These are phyloP conservation scores for Physocephala rufipes DNA, from an alignment of 2,888 invertebrate genomes.

Conservation along the genomic window DNA sequence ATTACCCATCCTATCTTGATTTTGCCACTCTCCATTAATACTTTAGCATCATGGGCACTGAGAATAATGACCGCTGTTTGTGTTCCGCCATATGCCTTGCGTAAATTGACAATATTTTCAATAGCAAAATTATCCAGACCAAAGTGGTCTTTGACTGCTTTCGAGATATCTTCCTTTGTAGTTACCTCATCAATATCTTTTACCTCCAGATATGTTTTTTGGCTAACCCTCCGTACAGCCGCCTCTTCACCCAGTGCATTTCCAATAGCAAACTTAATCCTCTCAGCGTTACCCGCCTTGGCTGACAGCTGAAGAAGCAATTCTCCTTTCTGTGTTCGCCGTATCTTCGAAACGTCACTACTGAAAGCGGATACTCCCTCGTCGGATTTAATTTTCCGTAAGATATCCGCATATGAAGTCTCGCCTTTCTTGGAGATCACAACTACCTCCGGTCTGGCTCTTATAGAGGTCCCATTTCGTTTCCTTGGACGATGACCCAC, in stretches of 20 bases:
- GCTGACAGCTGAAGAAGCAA: no score
- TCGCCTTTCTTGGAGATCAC: no score
- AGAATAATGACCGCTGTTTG: neutral
- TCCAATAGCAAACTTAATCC: neutral
- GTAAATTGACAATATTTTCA: neutral
- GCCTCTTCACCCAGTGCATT: neutral
- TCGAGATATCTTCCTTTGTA: conserved; percentile 2
- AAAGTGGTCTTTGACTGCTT: neutral
- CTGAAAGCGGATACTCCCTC: no score
- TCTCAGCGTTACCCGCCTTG: no score
- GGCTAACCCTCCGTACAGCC: neutral
- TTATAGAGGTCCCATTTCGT: no score
- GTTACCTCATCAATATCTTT: conserved; percentile 23
- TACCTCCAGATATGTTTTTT: neutral
- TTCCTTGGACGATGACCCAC: no score
- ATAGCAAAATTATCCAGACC: neutral
- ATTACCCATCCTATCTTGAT: neutral
- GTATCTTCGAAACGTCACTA: no score
- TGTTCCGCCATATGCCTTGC: conserved; percentile 13
- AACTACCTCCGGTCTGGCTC: no score
- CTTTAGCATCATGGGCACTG: neutral
- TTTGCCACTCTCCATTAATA: neutral
- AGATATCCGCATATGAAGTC: no score
- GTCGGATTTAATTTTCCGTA: no score
- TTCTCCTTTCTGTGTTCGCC: no score